These are phyloP conservation scores for Drosophila tani DNA, from an alignment of 1,140 invertebrate species.

Conservation along the genomic window DNA sequence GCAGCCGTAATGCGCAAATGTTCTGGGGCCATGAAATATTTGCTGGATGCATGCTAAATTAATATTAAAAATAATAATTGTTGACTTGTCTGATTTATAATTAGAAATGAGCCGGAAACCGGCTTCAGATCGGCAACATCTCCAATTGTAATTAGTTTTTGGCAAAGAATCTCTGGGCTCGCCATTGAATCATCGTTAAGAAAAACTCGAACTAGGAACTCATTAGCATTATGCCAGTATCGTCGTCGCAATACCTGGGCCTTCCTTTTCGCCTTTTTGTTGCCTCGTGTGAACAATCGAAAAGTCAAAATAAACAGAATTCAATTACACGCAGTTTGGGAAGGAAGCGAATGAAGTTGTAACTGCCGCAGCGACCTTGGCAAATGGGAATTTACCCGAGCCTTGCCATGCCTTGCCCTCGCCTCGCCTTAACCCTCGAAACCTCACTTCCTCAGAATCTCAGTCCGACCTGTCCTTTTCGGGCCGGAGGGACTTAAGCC, in stretches of 20 bases:
- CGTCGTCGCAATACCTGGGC: slow-evolving; percentile 38
- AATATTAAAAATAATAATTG: slow-evolving; percentile 74
- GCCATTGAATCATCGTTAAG: slow-evolving; percentile 68
- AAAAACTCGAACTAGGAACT: slow-evolving; percentile 65
- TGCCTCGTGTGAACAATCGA: slow-evolving; percentile 73
- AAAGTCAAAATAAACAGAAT: slow-evolving; percentile 81
- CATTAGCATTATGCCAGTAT: slow-evolving; percentile 65
- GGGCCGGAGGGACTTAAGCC: slow-evolving; percentile 8
- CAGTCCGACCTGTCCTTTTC: slow-evolving; percentile 8
- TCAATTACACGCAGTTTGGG: slow-evolving; percentile 54
- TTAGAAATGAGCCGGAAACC: slow-evolving; percentile 79
- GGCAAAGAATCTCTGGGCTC: slow-evolving; percentile 36
- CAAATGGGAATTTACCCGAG: slow-evolving; percentile 31
- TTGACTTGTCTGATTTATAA: slow-evolving; percentile 66
- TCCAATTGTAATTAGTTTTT: slow-evolving; percentile 65
- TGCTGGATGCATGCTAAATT: slow-evolving; percentile 66
- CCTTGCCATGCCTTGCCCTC: slow-evolving; percentile 11
- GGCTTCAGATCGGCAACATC: slow-evolving; percentile 37
- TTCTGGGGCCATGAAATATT: slow-evolving; percentile 56
- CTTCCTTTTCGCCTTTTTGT: slow-evolving; percentile 24
- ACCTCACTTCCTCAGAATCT: slow-evolving; percentile 36
- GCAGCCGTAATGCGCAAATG: slow-evolving; percentile 46
- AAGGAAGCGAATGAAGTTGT: slow-evolving; percentile 68
- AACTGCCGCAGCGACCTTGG: slow-evolving; percentile 66
- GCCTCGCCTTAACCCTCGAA: slow-evolving; percentile 10